These are phyloP conservation scores for Pan paniscus DNA, from an alignment of 2,113 vertebrate genomes.

Conservation along the genomic window DNA sequence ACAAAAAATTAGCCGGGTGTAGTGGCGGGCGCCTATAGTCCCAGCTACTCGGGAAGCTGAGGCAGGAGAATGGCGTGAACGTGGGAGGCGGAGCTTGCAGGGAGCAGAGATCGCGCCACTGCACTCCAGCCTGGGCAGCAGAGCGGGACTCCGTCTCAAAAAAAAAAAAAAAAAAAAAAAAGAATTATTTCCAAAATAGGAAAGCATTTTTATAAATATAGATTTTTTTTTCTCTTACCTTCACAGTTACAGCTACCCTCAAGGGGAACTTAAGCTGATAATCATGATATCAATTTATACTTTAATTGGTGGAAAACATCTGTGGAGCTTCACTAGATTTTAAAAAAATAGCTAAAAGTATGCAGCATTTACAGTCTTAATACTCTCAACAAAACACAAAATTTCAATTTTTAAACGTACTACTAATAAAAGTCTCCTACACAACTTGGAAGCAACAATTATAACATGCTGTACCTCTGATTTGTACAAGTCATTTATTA, in stretches of 20 bases:
- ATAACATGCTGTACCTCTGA: background rate
- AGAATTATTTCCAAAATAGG: constrained; percentile 40
- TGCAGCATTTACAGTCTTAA: constrained; percentile 22
- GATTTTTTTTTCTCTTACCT: background rate
- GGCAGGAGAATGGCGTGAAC: too few species aligned
- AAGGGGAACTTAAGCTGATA: background rate
- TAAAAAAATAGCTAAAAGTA: constrained; percentile 39
- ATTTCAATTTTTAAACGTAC: background rate
- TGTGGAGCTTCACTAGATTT: background rate
- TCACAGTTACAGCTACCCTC: background rate
- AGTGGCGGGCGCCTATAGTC: too few species aligned
- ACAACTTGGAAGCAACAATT: constrained; percentile 8
- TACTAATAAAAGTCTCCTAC: constrained; percentile 38
- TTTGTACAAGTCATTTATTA: background rate
- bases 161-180: background rate
- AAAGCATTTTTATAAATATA: constrained; percentile 32
- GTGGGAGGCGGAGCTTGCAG: too few species aligned
- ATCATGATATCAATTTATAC: constrained; percentile 46
- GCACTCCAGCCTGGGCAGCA: too few species aligned
- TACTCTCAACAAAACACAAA: constrained; percentile 50
- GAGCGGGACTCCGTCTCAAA: too few species aligned
- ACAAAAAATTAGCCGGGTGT: too few species aligned
- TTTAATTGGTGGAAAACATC: constrained; percentile 22
- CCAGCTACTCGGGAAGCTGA: too few species aligned
- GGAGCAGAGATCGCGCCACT: too few species aligned